These are phyloP conservation scores for Cervus canadensis DNA, from an alignment of 2,113 vertebrate genomes.

Conservation along the genomic window DNA sequence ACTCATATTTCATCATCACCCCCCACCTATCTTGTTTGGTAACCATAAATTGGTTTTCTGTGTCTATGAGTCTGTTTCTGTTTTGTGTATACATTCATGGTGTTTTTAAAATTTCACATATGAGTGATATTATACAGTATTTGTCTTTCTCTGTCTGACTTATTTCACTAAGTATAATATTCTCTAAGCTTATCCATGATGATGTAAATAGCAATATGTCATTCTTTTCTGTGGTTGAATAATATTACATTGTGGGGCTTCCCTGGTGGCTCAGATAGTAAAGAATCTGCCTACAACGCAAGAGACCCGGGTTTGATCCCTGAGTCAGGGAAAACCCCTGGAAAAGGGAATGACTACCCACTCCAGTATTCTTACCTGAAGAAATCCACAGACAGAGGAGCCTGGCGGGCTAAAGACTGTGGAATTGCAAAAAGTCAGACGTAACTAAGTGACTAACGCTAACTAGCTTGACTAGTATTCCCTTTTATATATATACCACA, in stretches of 20 bases:
- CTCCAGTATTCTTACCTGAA: not conserved
- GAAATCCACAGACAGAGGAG: not conserved
- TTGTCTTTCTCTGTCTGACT: not conserved
- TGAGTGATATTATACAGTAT: not conserved
- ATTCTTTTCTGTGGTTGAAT: not conserved
- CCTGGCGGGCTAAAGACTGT: not conserved
- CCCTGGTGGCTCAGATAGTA: not conserved
- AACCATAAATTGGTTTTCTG: not conserved
- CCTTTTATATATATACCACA: not conserved
- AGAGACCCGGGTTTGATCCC: not conserved
- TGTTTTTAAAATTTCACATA: not conserved
- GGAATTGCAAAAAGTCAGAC: not conserved
- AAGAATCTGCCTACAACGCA: not conserved
- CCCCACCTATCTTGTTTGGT: not conserved
- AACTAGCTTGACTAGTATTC: not conserved
- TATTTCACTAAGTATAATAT: not conserved
- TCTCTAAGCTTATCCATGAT: not conserved
- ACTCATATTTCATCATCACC: fast-evolving
- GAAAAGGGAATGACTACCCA: not conserved
- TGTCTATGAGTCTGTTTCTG: not conserved
- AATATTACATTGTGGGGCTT: not conserved
- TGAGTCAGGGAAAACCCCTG: not conserved
- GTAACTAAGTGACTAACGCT: not conserved
- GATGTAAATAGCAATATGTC: not conserved
- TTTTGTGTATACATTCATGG: not conserved